These are phyloP conservation scores for Bufo gargarizans DNA, from an alignment of 2,113 vertebrate genomes.

Conservation along the genomic window DNA sequence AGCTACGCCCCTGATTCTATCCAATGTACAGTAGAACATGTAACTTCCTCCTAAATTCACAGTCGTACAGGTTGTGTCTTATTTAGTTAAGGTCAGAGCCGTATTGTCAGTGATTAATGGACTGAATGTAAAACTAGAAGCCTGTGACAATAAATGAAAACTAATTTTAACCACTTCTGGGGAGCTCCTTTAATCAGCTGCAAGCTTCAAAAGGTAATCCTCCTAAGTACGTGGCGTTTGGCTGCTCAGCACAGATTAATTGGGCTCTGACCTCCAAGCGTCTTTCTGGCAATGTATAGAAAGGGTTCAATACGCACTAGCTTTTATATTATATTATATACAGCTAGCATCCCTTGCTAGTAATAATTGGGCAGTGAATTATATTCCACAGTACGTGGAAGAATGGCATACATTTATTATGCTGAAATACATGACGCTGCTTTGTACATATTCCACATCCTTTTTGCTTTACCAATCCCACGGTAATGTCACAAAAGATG, in stretches of 20 bases:
- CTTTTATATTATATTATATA: neutral
- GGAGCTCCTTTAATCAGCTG: slow-evolving; percentile 37
- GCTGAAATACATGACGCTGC: neutral
- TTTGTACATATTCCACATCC: neutral
- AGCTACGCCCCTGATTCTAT: too few species aligned
- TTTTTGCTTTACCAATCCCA: neutral
- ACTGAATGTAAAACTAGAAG: neutral
- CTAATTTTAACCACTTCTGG: neutral
- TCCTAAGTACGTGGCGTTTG: slow-evolving; percentile 34
- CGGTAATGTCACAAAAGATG: neutral
- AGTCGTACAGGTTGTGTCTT: neutral
- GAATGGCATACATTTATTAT: neutral
- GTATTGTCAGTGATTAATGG: neutral
- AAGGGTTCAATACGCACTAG: slow-evolving; percentile 2
- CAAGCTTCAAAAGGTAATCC: slow-evolving; percentile 47
- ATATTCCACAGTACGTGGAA: neutral
- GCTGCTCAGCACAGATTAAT: slow-evolving; percentile 36
- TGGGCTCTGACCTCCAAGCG: slow-evolving; percentile 44
- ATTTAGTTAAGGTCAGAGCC: neutral
- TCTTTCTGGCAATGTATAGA: slow-evolving; percentile 27
- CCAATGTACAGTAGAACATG: neutral
- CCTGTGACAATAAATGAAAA: slow-evolving; percentile 23
- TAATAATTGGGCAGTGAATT: neutral
- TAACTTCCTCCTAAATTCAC: neutral
- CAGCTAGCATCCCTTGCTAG: too few species aligned